Evolutionary conservation across 2,113 vertebrate species (phyloP).

Genomic region (Trogon surrucura): DNA sequence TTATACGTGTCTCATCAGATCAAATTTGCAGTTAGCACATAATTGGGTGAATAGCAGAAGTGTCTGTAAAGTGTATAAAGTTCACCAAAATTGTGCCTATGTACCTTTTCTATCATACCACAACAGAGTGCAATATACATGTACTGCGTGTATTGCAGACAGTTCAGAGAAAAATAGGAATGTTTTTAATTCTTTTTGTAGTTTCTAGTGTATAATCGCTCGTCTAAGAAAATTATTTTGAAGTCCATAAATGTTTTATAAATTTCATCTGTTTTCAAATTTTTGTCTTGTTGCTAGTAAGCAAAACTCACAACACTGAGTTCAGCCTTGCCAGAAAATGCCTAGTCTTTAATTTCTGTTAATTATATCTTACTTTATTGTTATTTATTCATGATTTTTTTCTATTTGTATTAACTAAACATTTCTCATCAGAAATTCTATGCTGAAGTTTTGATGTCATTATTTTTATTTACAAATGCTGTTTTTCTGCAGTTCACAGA

Average conservation of each 20-base stretch:
- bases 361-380: background rate
- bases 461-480: slow-evolving; percentile 20
- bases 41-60: background rate
- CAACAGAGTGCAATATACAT: background rate
- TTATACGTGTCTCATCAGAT: background rate
- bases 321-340: background rate
- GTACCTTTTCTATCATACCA: background rate
- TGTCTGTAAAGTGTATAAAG: background rate
- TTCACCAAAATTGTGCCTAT: background rate
- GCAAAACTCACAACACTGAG: background rate
- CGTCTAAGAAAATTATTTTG: background rate
- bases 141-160: background rate
- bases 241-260: background rate
- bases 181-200: background rate
- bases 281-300: background rate
- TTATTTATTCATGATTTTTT: background rate
- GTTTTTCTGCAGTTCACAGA: background rate
- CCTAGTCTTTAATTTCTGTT: background rate
- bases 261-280: background rate
- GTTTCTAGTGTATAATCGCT: background rate
- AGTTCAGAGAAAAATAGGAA: background rate
- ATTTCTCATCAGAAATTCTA: background rate
- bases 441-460: background rate
- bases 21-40: background rate
- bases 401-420: background rate